A percentile compares a stretch with the other conserved stretches of the same genome.
Evolutionary conservation across 2,888 invertebrate genomes (phyloP).

Genomic region (Clunio marinus): DNA sequence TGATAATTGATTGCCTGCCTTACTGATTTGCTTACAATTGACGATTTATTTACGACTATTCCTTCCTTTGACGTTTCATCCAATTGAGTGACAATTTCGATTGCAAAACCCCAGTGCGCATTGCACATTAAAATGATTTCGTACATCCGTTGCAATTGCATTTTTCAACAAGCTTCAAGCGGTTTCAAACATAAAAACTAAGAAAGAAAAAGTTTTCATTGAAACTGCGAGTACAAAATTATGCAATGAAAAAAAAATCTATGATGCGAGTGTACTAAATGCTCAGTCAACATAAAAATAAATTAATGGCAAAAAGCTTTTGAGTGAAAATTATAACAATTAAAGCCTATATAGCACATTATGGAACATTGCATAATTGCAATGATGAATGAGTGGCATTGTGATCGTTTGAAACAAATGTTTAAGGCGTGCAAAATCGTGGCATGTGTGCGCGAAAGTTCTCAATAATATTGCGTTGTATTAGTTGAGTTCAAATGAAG

Average conservation of each 20-base stretch:
- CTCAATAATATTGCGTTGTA: neutral
- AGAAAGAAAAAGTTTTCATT: too few relatives aligned
- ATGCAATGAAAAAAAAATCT: constrained; percentile 13
- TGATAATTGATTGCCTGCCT: too few relatives aligned
- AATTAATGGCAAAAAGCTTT: constrained; percentile 21
- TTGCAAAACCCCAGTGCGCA: neutral
- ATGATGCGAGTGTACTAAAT: constrained; percentile 24
- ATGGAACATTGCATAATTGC: constrained; percentile 35
- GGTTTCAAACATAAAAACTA: too few relatives aligned
- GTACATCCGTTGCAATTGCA: constrained; percentile 36
- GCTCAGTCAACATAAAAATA: constrained; percentile 35
- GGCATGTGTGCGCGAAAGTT: neutral
- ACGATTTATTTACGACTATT: constrained; percentile 10
- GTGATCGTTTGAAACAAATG: neutral
- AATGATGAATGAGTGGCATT: constrained; percentile 28
- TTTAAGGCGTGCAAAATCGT: neutral
- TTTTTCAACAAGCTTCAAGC: too few relatives aligned
- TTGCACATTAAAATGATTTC: constrained; percentile 7
- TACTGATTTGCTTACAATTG: constrained; percentile 15
- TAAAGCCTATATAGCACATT: constrained; percentile 26
- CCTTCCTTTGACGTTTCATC: neutral
- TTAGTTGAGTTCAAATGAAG: neutral
- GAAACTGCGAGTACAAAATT: neutral
- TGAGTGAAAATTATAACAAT: constrained; percentile 21
- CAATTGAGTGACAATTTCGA: neutral